A percentile compares a stretch with the other conserved stretches of the same genome.
Evolutionary conservation across 2,113 vertebrate genomes (phyloP).

Genomic region (Tyrannus savana): DNA sequence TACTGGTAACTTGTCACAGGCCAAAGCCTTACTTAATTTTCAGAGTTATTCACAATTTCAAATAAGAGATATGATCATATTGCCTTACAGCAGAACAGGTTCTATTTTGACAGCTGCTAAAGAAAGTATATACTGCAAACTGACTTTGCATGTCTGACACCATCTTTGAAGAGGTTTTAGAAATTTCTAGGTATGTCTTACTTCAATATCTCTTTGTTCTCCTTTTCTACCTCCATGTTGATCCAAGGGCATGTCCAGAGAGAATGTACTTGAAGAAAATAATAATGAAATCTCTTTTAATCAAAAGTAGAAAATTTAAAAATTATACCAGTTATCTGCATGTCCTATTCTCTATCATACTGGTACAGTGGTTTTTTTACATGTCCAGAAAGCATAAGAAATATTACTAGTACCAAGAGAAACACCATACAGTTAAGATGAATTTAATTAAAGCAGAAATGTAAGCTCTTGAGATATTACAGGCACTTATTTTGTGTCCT

Average conservation of each 20-base stretch:
- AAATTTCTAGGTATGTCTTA: not conserved
- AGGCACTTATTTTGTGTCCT: not conserved
- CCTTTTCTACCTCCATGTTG: not conserved
- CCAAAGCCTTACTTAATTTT: not conserved
- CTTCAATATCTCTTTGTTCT: not conserved
- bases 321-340: not conserved
- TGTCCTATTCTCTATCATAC: not conserved
- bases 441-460: not conserved
- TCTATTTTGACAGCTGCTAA: not conserved
- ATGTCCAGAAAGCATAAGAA: not conserved
- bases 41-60: not conserved
- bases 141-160: not conserved
- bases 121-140: not conserved
- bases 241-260: not conserved
- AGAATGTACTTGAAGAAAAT: not conserved
- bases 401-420: not conserved
- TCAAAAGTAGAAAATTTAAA: not conserved
- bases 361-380: not conserved
- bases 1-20: not conserved
- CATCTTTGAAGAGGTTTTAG: not conserved
- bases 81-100: not conserved
- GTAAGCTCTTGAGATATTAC: not conserved
- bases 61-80: not conserved
- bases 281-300: not conserved
- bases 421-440: not conserved